Evolutionary conservation across 1,140 invertebrate genomes (phyloP), one percentile per base, ranked within the genome.

Genomic region (Coenobita brevimanus): DNA sequence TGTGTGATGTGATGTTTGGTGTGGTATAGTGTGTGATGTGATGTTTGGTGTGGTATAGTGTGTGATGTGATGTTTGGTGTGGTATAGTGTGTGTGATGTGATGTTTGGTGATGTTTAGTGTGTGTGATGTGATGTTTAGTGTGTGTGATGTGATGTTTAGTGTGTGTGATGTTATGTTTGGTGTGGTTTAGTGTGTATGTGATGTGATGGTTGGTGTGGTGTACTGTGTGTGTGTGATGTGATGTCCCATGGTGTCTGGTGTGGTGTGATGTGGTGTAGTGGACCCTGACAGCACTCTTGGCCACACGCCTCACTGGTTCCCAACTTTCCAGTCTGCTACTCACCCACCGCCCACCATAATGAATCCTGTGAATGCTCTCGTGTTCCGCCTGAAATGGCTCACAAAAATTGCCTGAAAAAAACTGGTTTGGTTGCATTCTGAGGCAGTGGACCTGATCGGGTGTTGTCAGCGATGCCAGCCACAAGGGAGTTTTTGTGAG

Each of bases 391-490:
- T 85, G 82, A 85, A 85, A 85, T 78, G 82, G 73, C 71, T 43
- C 82, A 85, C 71, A 62, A 85, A 85, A 85, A 85, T 78, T 6
- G 33, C 33, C n/a, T 57, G 38, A 24, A 67, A 85, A 85, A 85
- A 85, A 85, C 71, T 85, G 73, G 82, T 78, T 41, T 33, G 82
- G 82, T 79, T 87, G 84, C 76, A 87, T 87, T 79, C 75, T 87
- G 84, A 79, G 73, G 75, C 84, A 62, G 84, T 87, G 76, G 71
- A 87, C 38, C 76, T 79, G 60, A 79, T 67, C 76, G 84, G 62
- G 60, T 79, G 84, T 79, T 69, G 84, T 79, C 82, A 84, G 46
- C 75, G 82, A 60, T 85, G 73, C 71, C 82, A 85, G 71, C 62
- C 82, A 64, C n/a, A 30, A n/a, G 33, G 13, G 43, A 38, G 50